phyloP scores from a whole-genome alignment of 2,888 invertebrate species.

The Brenthis daphne region DNA sequence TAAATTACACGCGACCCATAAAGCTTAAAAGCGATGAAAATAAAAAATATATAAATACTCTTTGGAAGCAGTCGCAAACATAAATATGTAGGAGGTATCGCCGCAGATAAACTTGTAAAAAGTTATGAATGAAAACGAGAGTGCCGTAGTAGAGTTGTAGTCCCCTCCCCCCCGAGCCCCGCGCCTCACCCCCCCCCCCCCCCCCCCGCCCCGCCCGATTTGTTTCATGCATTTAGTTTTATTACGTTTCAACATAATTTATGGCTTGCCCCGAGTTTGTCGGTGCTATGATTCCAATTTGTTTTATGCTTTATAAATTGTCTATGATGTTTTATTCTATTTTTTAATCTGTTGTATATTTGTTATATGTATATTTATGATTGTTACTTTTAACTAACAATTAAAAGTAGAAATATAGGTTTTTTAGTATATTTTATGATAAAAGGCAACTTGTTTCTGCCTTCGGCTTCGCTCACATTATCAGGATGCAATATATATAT shows the following conservation, averaged over 20 bases:
- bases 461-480: no score
- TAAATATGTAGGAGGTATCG: slow-evolving; percentile 81
- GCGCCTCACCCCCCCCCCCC: slow-evolving; percentile 47
- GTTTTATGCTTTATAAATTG: slow-evolving; percentile 31
- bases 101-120: slow-evolving; percentile 82
- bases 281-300: slow-evolving; percentile 35
- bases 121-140: slow-evolving; percentile 83
- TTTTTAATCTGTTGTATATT: slow-evolving; percentile 6
- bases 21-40: neutral
- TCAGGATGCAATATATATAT: no score
- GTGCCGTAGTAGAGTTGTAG: slow-evolving; percentile 80
- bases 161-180: slow-evolving; percentile 46
- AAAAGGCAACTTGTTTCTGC: no score
- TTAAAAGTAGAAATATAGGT: no score
- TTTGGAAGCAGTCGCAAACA: slow-evolving; percentile 73
- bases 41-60: slow-evolving; percentile 45
- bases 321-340: slow-evolving; percentile 7
- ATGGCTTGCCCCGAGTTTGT: slow-evolving; percentile 45
- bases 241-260: slow-evolving; percentile 74
- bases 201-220: slow-evolving; percentile 59
- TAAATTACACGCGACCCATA: neutral
- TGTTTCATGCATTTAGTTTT: slow-evolving; percentile 78
- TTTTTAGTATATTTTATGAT: no score
- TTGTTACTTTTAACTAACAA: no score
- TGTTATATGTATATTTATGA: neutral